Evolutionary conservation across 2,888 invertebrate species (phyloP).

Genomic region (Drosophila hamatofila): DNA sequence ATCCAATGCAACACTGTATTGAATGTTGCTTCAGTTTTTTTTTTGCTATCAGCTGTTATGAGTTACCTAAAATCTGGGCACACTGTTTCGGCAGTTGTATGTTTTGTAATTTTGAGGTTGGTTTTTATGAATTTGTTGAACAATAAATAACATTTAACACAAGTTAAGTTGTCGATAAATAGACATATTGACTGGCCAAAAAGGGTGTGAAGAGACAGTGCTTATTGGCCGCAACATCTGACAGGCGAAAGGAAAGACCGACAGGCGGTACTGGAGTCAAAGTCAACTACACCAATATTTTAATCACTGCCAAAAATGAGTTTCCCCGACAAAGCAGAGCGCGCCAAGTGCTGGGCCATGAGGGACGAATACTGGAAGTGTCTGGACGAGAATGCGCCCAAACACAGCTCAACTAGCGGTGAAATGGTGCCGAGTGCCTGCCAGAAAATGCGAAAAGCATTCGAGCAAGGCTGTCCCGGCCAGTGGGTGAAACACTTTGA

Average conservation of each 20-base stretch:
- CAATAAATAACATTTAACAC: neutral
- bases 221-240: neutral
- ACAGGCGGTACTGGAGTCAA: neutral
- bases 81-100: constrained; percentile 38
- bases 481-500: constrained; percentile 98
- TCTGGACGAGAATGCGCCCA: constrained; percentile 89
- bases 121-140: constrained; percentile 38
- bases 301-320: constrained; percentile 87
- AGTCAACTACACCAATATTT: constrained; percentile 25
- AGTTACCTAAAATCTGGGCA: constrained; percentile 21
- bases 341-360: constrained; percentile 93
- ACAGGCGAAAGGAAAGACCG: neutral
- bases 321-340: constrained; percentile 92
- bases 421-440: constrained; percentile 87
- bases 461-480: constrained; percentile 91
- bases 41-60: constrained; percentile 27
- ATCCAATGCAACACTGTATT: constrained; percentile 29
- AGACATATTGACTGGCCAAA: neutral
- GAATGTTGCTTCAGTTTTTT: constrained; percentile 16
- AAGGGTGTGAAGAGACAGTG: neutral
- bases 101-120: constrained; percentile 77
- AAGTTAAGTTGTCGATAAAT: neutral
- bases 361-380: constrained; percentile 96
- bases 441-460: constrained; percentile 89
- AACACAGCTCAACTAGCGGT: constrained; percentile 85